These are phyloP conservation scores for Cordilura impudica DNA, from an alignment of 2,888 invertebrate genomes.

Conservation along the genomic window DNA sequence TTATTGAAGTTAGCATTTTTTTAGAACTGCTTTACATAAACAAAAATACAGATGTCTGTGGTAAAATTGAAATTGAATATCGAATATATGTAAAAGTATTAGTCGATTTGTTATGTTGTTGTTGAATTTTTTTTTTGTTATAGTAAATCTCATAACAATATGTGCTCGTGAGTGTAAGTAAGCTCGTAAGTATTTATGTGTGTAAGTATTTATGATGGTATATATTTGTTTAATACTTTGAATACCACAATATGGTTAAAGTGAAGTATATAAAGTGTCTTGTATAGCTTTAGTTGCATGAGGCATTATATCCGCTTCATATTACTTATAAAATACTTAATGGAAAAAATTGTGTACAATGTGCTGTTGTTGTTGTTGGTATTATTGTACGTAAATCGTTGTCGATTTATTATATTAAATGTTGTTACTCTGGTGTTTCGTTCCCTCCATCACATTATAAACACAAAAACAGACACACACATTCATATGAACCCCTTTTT, in stretches of 20 bases:
- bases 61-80: too few species aligned
- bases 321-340: constrained; percentile 20
- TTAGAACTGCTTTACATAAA: too few species aligned
- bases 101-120: not conserved
- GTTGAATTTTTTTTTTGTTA: not conserved
- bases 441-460: not conserved
- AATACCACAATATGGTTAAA: not conserved
- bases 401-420: constrained; percentile 8
- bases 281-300: not conserved
- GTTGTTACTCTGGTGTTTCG: not conserved
- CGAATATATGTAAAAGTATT: too few species aligned
- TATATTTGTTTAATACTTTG: not conserved
- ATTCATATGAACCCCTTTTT: not conserved
- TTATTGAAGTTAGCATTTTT: too few species aligned
- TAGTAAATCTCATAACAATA: not conserved
- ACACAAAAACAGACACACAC: not conserved
- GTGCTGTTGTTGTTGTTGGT: not conserved
- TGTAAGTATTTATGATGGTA: not conserved
- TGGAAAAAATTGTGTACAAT: not conserved
- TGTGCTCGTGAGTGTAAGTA: not conserved
- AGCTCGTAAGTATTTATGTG: too few species aligned
- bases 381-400: not conserved
- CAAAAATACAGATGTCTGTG: too few species aligned
- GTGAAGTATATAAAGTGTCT: not conserved
- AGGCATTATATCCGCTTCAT: constrained; percentile 23